Conservation (phyloP, 2,113 vertebrate genomes). For the Orcinus orca region DNA sequence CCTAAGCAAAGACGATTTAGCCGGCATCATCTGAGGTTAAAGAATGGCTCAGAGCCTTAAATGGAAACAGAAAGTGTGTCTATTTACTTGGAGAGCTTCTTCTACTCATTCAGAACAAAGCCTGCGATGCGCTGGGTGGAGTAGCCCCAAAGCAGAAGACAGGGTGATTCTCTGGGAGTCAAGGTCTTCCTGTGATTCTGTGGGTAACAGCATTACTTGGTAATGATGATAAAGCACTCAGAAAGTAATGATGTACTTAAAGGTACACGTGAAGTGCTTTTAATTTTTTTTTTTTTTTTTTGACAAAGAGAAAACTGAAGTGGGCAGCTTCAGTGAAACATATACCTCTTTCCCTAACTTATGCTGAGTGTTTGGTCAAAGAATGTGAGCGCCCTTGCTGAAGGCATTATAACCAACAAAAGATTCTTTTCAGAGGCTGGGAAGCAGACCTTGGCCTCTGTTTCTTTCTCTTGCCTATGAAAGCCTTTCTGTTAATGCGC, state of each 20-base stretch:
- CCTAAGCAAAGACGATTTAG: conserved; percentile 70
- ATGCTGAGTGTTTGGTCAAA: conserved; percentile 76
- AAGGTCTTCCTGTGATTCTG: conserved; percentile 80
- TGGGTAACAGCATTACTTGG: conserved; percentile 60
- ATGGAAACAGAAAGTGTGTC: conserved; percentile 78
- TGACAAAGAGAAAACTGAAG: conserved; percentile 84
- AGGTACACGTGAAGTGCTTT: conserved; percentile 73
- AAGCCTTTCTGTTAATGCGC: neutral
- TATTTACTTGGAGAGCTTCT: conserved; percentile 81
- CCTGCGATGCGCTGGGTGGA: conserved; percentile 49
- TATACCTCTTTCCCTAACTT: conserved; percentile 79
- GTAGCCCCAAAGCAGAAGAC: conserved; percentile 75
- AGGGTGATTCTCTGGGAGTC: conserved; percentile 75
- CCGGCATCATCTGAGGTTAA: conserved; percentile 71
- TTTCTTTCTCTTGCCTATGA: neutral
- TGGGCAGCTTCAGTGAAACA: conserved; percentile 79
- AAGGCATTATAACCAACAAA: conserved; percentile 78
- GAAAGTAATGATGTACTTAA: conserved; percentile 77
- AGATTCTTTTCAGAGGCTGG: conserved; percentile 67
- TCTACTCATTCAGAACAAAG: conserved; percentile 79
- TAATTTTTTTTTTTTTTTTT: conserved; percentile 70
- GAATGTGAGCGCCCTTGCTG: conserved; percentile 44
- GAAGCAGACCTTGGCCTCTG: conserved; percentile 30
- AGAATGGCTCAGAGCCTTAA: conserved; percentile 74
- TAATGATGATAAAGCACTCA: conserved; percentile 80